Evolutionary conservation across 1,140 invertebrate species (phyloP), one percentile per base, ranked within the genome.

Genomic region (Dinothrombium tinctorium): DNA sequence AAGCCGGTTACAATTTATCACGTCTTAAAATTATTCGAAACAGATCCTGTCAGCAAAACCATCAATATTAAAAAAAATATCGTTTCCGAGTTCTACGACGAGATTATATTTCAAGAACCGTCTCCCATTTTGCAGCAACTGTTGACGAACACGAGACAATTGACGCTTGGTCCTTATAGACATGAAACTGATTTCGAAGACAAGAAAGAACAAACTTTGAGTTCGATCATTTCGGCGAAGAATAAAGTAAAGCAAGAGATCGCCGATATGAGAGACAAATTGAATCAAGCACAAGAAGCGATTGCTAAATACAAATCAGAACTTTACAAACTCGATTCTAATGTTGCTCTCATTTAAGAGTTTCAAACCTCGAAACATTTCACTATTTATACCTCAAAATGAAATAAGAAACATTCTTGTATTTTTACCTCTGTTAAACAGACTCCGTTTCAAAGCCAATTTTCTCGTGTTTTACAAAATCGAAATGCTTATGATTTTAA

Each of bases 141-240:
- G 20, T 57, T 95, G 2, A 75, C 69, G 14, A 26, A 65, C 45
- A 69, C 73, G 0, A 74, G 76, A 53, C 75, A 72, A 33, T 58
- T 83, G 6, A 73, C 75, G 1, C 60, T 73, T 39, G 72, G 72
- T 22, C 54, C 65, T 20, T 82, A 78, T 69, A 71, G 68, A 44
- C 83, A 90, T 58, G 79, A 90, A 53, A 84, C 78, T 41, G 76
- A 92, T 59, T 92, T 90, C 72, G 83, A 92, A 63, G 74, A 76
- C 22, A 86, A 84, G 50, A 87, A 86, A 53, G 70, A 74, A 32
- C 73, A 73, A 43, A 77, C 79, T 0, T 51, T 83, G 33, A 71
- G 76, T 50, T 72, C 70, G 42, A 76, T 92, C 49, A 56, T 73
- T 21, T 65, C 71, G 36, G 79, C 81, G 0, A 80, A 82, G 57